Evolutionary conservation across 2,113 vertebrate species (phyloP).

Genomic region (Sorex araneus): DNA sequence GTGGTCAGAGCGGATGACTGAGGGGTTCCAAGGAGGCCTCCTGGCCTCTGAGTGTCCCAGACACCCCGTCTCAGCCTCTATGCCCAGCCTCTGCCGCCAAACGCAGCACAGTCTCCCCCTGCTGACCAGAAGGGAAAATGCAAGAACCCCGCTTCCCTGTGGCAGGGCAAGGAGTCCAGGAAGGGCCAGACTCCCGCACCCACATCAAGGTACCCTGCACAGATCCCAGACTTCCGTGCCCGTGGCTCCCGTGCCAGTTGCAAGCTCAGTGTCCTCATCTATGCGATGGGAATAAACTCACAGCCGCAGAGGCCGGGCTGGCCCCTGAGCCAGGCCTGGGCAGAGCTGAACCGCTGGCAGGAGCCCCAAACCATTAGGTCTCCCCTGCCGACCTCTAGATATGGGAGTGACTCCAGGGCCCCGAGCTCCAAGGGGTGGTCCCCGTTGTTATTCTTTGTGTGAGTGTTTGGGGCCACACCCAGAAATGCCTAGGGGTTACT

Average conservation of each 20-base stretch:
- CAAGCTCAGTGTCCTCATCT: neutral
- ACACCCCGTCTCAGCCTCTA: neutral
- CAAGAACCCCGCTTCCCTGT: neutral
- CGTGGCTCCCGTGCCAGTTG: neutral
- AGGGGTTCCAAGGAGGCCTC: neutral
- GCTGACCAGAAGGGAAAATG: conserved; percentile 39
- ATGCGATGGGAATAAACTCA: conserved; percentile 4
- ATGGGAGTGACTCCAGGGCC: no score
- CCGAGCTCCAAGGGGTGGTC: no score
- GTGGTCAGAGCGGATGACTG: neutral
- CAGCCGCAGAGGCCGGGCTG: neutral
- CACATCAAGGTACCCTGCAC: neutral
- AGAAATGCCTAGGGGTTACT: no score
- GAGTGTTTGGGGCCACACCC: no score
- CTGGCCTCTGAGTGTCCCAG: neutral
- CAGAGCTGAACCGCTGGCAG: no score
- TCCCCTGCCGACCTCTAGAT: no score
- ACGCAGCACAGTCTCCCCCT: conserved; percentile 74
- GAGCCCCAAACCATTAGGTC: no score
- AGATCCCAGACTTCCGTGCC: neutral
- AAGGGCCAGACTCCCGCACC: neutral
- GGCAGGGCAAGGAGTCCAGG: neutral
- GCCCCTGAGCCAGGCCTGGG: no score
- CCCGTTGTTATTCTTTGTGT: no score
- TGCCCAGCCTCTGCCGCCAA: neutral